phyloP scores from a whole-genome alignment of 2,888 invertebrate genomes.

The Cheilosia vulpina region DNA sequence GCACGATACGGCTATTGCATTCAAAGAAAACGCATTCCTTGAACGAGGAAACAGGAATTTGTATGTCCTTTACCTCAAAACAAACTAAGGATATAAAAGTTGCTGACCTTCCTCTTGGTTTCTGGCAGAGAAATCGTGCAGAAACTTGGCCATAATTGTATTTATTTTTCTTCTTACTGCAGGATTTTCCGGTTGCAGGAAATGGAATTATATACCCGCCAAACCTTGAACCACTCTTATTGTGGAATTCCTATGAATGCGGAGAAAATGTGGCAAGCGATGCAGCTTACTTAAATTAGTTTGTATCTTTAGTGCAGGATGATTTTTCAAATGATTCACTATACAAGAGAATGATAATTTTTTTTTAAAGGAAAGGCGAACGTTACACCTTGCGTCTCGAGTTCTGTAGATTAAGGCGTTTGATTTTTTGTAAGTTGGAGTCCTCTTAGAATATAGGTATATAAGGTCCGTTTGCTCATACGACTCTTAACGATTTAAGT shows the following conservation, averaged over 20 bases:
- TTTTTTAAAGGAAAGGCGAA: too few species aligned
- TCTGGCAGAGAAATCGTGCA: conserved; percentile 6
- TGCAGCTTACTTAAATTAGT: background rate
- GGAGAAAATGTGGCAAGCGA: background rate
- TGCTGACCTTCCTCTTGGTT: background rate
- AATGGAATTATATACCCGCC: background rate
- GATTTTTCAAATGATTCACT: too few species aligned
- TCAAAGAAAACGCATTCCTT: background rate
- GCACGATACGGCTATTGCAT: too few species aligned
- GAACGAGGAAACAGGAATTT: background rate
- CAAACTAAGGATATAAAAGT: background rate
- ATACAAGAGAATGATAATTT: too few species aligned
- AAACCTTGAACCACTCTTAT: background rate
- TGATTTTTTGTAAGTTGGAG: too few species aligned
- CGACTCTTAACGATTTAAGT: too few species aligned
- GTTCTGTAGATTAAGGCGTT: too few species aligned
- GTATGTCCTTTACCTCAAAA: background rate
- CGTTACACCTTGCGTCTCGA: too few species aligned
- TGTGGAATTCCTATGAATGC: background rate
- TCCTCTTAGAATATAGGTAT: too few species aligned
- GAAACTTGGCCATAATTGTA: background rate
- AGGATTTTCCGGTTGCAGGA: conserved; percentile 4
- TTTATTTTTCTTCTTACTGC: background rate
- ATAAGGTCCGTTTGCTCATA: too few species aligned
- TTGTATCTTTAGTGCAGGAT: too few species aligned